Conservation (phyloP, 2,113 vertebrate genomes). For the Zosterops pallidus region DNA sequence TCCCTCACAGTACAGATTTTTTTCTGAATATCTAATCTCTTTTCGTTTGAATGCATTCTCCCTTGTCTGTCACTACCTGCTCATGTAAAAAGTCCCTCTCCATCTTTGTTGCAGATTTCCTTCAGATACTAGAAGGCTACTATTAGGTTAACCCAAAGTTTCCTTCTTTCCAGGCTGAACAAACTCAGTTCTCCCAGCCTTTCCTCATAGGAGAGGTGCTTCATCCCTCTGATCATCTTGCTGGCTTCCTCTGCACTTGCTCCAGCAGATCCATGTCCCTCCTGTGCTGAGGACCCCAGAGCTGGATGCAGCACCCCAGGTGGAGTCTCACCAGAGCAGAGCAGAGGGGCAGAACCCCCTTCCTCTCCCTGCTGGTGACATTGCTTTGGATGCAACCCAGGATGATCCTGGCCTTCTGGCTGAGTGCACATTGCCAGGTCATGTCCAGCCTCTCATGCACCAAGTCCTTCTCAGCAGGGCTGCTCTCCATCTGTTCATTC, state of each 20-base stretch:
- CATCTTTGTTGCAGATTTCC: not conserved
- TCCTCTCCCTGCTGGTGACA: rapidly evolving
- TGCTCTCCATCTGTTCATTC: not conserved
- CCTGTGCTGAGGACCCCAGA: too few relatives aligned
- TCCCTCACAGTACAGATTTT: not conserved
- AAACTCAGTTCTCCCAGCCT: not conserved
- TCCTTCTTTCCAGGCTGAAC: not conserved
- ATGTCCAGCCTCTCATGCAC: not conserved
- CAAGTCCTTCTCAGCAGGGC: not conserved
- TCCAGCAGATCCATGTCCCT: not conserved
- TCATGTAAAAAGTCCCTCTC: not conserved
- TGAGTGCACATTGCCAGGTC: not conserved
- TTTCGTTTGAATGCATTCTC: not conserved
- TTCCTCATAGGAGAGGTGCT: not conserved
- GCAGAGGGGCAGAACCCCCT: not conserved
- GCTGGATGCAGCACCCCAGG: not conserved
- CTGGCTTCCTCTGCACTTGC: not conserved
- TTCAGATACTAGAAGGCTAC: not conserved
- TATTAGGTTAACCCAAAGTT: not conserved
- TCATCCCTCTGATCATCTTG: not conserved
- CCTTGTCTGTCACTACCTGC: not conserved
- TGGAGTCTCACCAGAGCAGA: not conserved
- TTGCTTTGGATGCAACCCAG: not conserved
- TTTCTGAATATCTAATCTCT: not conserved
- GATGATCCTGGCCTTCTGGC: not conserved